Conservation (phyloP, 2,888 invertebrate species). For the Dynastes maya region DNA sequence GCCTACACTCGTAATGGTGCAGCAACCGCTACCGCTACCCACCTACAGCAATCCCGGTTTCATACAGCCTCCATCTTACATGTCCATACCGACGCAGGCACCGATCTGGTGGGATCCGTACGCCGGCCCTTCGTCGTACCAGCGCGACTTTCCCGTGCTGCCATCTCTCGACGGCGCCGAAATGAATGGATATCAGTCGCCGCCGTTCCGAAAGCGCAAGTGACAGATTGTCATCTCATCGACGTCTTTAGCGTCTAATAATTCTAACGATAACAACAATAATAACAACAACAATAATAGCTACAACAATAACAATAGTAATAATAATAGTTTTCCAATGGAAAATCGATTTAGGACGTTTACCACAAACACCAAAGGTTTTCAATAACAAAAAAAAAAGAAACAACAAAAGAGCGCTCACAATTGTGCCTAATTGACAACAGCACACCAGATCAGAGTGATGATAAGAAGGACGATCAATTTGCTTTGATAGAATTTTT, state of each 20-base stretch:
- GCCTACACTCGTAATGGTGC: slow-evolving; percentile 66
- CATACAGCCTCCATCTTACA: slow-evolving; percentile 59
- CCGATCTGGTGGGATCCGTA: slow-evolving; percentile 66
- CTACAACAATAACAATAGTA: slow-evolving; percentile 13
- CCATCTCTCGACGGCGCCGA: slow-evolving; percentile 53
- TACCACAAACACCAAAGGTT: slow-evolving; percentile 60
- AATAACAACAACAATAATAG: background rate
- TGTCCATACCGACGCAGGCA: slow-evolving; percentile 57
- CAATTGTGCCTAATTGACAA: slow-evolving; percentile 62
- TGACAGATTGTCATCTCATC: slow-evolving; percentile 58
- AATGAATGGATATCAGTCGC: slow-evolving; percentile 61
- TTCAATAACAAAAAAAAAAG: slow-evolving; percentile 53
- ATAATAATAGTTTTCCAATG: slow-evolving; percentile 15
- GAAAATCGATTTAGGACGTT: slow-evolving; percentile 34
- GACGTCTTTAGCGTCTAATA: slow-evolving; percentile 10
- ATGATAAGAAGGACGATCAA: background rate
- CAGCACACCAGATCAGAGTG: slow-evolving; percentile 50
- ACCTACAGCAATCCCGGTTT: slow-evolving; percentile 59
- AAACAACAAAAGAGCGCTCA: slow-evolving; percentile 54
- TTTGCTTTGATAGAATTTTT: slow-evolving; percentile 45
- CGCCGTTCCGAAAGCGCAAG: slow-evolving; percentile 68
- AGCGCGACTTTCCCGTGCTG: slow-evolving; percentile 64
- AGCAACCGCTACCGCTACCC: slow-evolving; percentile 66
- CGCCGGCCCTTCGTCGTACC: slow-evolving; percentile 63
- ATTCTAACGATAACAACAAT: slow-evolving; percentile 10